Percentiles rank a stretch among this genome's conserved stretches.
Evolutionary conservation across 2,888 invertebrate genomes (phyloP).

Genomic region (Periphyllus acericola): DNA sequence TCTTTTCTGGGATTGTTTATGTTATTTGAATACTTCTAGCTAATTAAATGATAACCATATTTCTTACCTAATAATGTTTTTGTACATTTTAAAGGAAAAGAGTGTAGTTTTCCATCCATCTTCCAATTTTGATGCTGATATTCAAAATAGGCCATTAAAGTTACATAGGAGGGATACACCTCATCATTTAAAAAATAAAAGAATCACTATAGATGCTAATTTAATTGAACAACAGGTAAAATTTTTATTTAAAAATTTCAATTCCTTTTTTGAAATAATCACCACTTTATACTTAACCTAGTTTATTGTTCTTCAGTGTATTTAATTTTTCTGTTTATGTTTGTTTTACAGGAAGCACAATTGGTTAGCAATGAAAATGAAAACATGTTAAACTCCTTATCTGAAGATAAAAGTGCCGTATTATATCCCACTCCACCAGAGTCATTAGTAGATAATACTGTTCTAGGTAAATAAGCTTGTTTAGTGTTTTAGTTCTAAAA

Average conservation of each 20-base stretch:
- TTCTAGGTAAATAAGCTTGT: constrained; percentile 45
- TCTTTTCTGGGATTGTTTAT: neutral
- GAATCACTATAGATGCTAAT: constrained; percentile 72
- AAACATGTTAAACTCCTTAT: constrained; percentile 54
- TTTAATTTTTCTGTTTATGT: constrained; percentile 24
- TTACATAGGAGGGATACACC: constrained; percentile 96
- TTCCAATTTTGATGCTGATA: constrained; percentile 69
- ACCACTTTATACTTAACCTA: constrained; percentile 4
- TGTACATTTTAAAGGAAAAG: constrained; percentile 67
- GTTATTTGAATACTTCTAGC: neutral
- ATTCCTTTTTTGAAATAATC: constrained; percentile 1
- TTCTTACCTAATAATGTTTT: neutral
- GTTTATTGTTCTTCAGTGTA: constrained; percentile 38
- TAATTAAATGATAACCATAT: neutral
- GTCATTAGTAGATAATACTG: constrained; percentile 59
- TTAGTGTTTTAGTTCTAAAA: constrained; percentile 26
- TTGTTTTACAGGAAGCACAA: constrained; percentile 51
- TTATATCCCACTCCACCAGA: constrained; percentile 60
- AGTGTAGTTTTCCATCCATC: constrained; percentile 71
- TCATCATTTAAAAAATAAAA: constrained; percentile 98
- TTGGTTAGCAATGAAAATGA: constrained; percentile 46
- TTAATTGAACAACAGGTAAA: constrained; percentile 60
- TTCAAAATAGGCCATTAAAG: constrained; percentile 72
- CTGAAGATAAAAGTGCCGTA: constrained; percentile 60
- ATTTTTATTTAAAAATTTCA: neutral